Evolutionary conservation across 2,888 invertebrate genomes (phyloP), one percentile per base, ranked within the genome.

Genomic region (Plagodis pulveraria): DNA sequence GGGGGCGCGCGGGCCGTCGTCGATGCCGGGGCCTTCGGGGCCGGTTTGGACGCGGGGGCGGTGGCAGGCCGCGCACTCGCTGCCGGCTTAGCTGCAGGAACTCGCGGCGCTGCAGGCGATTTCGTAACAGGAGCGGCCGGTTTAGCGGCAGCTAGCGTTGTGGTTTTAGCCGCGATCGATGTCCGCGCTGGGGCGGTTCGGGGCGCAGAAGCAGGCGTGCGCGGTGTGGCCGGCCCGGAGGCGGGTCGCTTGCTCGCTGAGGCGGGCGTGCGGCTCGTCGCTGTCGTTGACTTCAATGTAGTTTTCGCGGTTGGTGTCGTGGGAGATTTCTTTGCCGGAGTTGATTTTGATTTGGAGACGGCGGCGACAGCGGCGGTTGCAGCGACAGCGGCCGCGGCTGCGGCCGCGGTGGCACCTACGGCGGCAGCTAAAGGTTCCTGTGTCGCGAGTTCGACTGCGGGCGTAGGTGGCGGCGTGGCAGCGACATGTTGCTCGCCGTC

Each of bases 401-500:
- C 78, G 8, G 76, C 77, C 6, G 74, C 77, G 2, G 69, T 80
- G 0, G 65, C 77, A 2, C 69, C 78, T 8, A 72, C 79, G 34
- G 70, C 76, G 0, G 71, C 77, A 40, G 70, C 77, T n/a, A 73
- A 81, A 7, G 83, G 79, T 44, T 80, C 77, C 51, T 82, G 83
- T 45, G 76, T 77, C n/a, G 76, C 74, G 12, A 77, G 81, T 12
- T 78, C 77, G 10, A 76, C 76, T 12, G 78, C 81, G 63, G 69
- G 79, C 10, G 81, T 74, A 46, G 76, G 74, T 49, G 68, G 81
- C 51, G 79, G 75, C 43, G 74, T 67, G 63, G 66, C 69, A 45
- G 61, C 76, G 65, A 76, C 77, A 76, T 54, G 74, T 54, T 74
- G 81, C 53, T 76, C 82, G 59, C 72, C 78, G 62, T 86, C 88